These are phyloP conservation scores for Orchesella cincta DNA, from an alignment of 1,140 invertebrate genomes.

Conservation along the genomic window DNA sequence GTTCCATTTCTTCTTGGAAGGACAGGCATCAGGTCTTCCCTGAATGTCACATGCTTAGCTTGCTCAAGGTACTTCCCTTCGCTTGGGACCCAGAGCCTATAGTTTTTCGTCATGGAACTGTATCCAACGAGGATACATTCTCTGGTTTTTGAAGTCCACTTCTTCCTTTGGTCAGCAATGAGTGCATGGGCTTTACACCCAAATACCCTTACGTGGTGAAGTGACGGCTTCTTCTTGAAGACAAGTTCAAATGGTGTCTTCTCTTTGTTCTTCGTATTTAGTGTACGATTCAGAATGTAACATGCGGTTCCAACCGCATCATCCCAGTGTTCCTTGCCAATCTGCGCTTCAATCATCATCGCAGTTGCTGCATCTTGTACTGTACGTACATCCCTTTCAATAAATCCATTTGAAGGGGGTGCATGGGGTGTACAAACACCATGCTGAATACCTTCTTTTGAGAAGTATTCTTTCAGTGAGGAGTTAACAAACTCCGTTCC, in stretches of 20 bases:
- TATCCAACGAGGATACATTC: too few species aligned
- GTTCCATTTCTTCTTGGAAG: too few species aligned
- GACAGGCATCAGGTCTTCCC: background rate
- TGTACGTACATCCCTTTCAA: conserved; percentile 34
- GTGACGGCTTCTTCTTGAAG: conserved; percentile 47
- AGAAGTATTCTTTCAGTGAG: conserved; percentile 15
- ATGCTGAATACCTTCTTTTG: conserved; percentile 29
- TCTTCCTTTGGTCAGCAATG: background rate
- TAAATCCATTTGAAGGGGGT: conserved; percentile 26
- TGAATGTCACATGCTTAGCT: background rate
- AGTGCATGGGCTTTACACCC: conserved; percentile 45
- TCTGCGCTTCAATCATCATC: conserved; percentile 21
- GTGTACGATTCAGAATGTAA: background rate
- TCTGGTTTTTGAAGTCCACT: too few species aligned
- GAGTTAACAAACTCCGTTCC: conserved; percentile 52
- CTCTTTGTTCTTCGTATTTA: conserved; percentile 4
- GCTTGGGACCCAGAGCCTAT: too few species aligned
- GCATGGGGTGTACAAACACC: conserved; percentile 23
- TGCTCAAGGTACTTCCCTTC: too few species aligned
- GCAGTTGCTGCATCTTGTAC: conserved; percentile 26
- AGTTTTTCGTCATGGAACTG: too few species aligned
- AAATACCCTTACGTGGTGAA: conserved; percentile 52
- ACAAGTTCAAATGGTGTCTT: conserved; percentile 19
- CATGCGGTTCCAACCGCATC: conserved; percentile 30
- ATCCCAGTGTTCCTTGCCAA: conserved; percentile 25